Evolutionary conservation across 2,797 vertebrate genomes (phyloP).

Genomic region (Sebastes umbrosus): DNA sequence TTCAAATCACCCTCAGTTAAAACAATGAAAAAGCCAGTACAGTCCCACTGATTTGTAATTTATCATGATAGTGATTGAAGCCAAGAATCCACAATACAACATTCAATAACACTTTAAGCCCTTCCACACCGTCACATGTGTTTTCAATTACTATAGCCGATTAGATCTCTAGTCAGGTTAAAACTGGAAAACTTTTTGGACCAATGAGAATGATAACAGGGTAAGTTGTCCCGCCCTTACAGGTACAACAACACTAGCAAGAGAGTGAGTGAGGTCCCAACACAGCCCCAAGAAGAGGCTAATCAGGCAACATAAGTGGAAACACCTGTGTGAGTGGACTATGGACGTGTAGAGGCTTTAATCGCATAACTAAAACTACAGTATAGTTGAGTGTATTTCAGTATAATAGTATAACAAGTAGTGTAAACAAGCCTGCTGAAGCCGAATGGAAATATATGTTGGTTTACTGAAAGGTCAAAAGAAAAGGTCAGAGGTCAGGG

Average conservation of each 20-base stretch:
- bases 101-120: not conserved
- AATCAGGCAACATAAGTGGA: not conserved
- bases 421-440: not conserved
- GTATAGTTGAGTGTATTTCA: not conserved
- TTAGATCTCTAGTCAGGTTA: not conserved
- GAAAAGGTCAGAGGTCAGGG: slow-evolving; percentile 13
- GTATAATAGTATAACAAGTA: not conserved
- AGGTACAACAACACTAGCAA: not conserved
- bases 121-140: not conserved
- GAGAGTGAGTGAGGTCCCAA: not conserved
- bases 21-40: not conserved
- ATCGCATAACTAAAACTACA: not conserved
- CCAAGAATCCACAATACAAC: not conserved
- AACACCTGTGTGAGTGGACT: not conserved
- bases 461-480: not conserved
- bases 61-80: not conserved
- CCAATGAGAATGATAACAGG: not conserved
- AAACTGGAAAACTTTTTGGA: not conserved
- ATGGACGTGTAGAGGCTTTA: not conserved
- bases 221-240: not conserved
- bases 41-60: not conserved
- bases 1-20: not conserved
- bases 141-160: not conserved
- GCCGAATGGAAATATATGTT: not conserved
- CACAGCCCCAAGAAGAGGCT: not conserved